phyloP scores from a whole-genome alignment of 1,140 invertebrate species.

The Drosophila trapezifrons region DNA sequence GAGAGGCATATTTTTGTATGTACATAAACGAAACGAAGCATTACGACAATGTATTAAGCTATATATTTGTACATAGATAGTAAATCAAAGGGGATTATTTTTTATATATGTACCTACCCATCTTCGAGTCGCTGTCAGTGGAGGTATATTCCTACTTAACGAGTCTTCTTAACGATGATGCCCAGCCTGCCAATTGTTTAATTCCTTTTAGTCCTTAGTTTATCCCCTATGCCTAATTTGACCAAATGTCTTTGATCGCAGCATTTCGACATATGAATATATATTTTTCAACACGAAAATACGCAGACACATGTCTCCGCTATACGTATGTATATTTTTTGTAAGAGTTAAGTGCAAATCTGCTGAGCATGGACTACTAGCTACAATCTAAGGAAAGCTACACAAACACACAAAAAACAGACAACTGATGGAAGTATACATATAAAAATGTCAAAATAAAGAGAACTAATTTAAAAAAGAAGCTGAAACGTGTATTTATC shows the following conservation, averaged over 20 bases:
- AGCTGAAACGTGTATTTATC: background rate
- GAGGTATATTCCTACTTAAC: conserved; percentile 53
- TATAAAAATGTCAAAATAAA: conserved; percentile 70
- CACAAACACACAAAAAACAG: conserved; percentile 28
- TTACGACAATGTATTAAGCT: conserved; percentile 28
- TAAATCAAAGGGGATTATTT: conserved; percentile 26
- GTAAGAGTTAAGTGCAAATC: conserved; percentile 57
- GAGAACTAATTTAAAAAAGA: conserved; percentile 53
- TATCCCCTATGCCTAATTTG: conserved; percentile 11
- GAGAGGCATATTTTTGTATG: conserved; percentile 61
- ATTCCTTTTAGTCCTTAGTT: conserved; percentile 36
- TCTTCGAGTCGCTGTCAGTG: conserved; percentile 53
- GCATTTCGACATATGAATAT: conserved; percentile 20
- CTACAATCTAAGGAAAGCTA: conserved; percentile 60
- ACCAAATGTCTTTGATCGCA: conserved; percentile 22
- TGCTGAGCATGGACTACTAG: conserved; percentile 80
- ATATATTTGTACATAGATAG: conserved; percentile 49
- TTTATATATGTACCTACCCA: conserved; percentile 46
- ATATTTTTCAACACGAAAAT: conserved; percentile 26
- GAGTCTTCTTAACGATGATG: conserved; percentile 70
- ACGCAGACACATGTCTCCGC: conserved; percentile 19
- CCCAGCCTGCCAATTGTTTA: conserved; percentile 71
- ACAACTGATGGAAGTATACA: conserved; percentile 55
- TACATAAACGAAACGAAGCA: conserved; percentile 42
- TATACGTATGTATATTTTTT: conserved; percentile 50